Evolutionary conservation across 2,888 invertebrate species (phyloP), one percentile per base, ranked within the genome.

Genomic region (Andrena trimmerana): DNA sequence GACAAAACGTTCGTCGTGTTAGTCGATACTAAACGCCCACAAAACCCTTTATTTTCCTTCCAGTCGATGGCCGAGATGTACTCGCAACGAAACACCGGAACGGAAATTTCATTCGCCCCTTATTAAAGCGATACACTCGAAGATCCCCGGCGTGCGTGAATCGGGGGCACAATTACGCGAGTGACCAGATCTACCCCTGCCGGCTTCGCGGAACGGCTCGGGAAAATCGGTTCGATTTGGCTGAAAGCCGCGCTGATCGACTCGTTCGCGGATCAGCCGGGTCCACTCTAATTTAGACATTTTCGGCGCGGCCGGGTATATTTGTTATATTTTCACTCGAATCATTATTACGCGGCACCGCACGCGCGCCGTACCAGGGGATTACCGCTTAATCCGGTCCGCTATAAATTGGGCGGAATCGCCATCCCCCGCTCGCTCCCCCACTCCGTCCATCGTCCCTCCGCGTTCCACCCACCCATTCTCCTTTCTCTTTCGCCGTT

Each of bases 331-430:
- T 91, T 92, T 90, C 87, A 79, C 87, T 84, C 82, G 87, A 87
- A 91, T 91, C 90, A 90, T 92, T 90, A 92, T 91, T 90, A 89
- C 89, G 88, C 81, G 83, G 86, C 84, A 85, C 80, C 84, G 86
- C 83, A 87, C 83, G 85, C 85, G 81, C 76, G 63, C 69, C 75
- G 79, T 83, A 88, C 88, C 85, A 85, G 84, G 84, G 89, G 90
- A 91, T 92, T 91, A 90, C 88, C 84, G 90, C 87, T 90, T 90
- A 91, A 91, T 91, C 89, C 90, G 79, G 88, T 80, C 81, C 77
- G 87, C 89, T 89, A 92, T 91, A 90, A 92, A 92, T 91, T 92
- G 91, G 86, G 88, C 87, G 89, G 85, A 90, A 91, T 91, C 88
- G 88, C 83, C 81, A 62, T 65, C 60, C 69, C 70, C 36, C 24